These are phyloP conservation scores for Plectus sambesii DNA, from an alignment of 1,140 invertebrate species.

Conservation along the genomic window DNA sequence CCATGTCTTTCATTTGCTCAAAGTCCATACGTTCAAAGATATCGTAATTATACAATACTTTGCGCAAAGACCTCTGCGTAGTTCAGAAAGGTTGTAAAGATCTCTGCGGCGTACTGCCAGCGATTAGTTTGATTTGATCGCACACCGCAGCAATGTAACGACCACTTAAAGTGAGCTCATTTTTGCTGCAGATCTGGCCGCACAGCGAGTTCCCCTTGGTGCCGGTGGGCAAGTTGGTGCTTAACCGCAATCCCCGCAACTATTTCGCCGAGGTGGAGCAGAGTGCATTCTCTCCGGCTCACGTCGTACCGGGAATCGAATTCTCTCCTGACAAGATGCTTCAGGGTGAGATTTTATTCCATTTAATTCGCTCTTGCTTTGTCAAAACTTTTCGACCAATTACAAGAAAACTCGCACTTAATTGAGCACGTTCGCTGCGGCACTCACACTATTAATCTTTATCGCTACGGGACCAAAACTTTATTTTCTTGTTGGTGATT, in stretches of 20 bases:
- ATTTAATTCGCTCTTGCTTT: background rate
- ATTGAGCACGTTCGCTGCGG: too few species aligned
- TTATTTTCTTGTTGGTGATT: too few species aligned
- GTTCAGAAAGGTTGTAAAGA: too few species aligned
- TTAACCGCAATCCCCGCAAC: constrained; percentile 74
- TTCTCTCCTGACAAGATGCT: constrained; percentile 87
- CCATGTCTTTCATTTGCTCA: too few species aligned
- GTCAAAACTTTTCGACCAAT: too few species aligned
- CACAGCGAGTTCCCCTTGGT: constrained; percentile 79
- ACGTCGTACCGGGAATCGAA: constrained; percentile 78
- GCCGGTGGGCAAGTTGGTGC: constrained; percentile 73
- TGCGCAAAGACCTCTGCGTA: too few species aligned
- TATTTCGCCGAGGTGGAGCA: constrained; percentile 68
- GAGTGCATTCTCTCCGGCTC: constrained; percentile 77
- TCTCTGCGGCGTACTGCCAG: too few species aligned
- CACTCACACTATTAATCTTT: too few species aligned
- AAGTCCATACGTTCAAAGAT: too few species aligned
- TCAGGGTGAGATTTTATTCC: constrained; percentile 52
- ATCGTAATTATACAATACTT: too few species aligned
- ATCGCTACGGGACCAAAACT: too few species aligned
- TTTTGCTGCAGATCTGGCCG: constrained; percentile 61
- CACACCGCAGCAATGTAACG: constrained; percentile 21
- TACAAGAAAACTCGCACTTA: constrained; percentile 2
- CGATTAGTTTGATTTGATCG: too few species aligned
- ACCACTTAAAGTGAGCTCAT: constrained; percentile 13